These are phyloP conservation scores for Balaeniceps rex DNA, from an alignment of 2,113 vertebrate species.

Conservation along the genomic window DNA sequence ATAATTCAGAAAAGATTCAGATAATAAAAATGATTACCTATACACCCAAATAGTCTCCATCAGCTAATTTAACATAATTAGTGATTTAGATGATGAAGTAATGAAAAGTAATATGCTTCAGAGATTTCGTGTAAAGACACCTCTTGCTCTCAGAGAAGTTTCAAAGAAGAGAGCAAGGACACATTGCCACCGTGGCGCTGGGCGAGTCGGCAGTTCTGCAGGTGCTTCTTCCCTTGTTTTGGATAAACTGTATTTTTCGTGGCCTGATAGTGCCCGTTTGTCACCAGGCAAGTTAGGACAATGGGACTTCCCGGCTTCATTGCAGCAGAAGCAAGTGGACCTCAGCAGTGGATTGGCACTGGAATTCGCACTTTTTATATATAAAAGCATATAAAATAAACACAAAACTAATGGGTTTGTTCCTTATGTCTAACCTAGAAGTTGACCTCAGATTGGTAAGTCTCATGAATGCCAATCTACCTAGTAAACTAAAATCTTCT, in stretches of 20 bases:
- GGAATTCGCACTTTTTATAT: not conserved
- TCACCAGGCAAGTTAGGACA: not conserved
- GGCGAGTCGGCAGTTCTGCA: not conserved
- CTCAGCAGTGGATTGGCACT: not conserved
- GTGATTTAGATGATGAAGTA: conserved; percentile 14
- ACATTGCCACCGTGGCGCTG: rapidly evolving
- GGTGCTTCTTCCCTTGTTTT: not conserved
- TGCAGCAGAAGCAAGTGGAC: not conserved
- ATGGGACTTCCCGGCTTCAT: not conserved
- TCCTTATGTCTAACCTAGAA: not conserved
- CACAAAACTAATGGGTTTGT: not conserved
- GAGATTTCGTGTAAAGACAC: not conserved
- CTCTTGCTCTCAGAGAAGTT: not conserved
- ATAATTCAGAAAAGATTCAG: not conserved
- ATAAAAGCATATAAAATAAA: not conserved
- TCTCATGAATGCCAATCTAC: not conserved
- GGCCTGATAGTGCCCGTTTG: not conserved
- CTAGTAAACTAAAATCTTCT: not conserved
- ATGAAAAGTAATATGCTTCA: conserved; percentile 5
- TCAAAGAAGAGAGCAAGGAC: not conserved
- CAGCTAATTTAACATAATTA: conserved; percentile 37
- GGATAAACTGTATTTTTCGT: not conserved
- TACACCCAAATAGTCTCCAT: conserved; percentile 11
- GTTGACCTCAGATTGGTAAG: not conserved
- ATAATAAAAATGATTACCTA: conserved; percentile 3